Evolutionary conservation across 2,797 vertebrate species (phyloP), one percentile per base, ranked within the genome.

Genomic region (Cossypha niveicapilla): DNA sequence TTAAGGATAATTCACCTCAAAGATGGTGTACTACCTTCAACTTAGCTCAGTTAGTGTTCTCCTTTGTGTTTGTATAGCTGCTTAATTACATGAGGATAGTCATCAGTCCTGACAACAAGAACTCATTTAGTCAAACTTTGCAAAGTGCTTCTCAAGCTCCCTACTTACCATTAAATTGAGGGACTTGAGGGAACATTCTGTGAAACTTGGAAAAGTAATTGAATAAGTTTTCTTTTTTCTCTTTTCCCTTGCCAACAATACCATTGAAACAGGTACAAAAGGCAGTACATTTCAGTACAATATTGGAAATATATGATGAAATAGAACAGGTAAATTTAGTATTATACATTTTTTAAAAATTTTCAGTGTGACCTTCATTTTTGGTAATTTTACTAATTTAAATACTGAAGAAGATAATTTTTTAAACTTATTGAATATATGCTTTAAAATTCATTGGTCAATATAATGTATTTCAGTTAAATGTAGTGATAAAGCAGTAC

Each of bases 251-350:
- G 0, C 7, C 17, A 50, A 53, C 22, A 57, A 39, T 10, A 14
- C 1, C 10, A 35, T 6, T 47, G 56, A 51, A 86, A 18, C 3
- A 18, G 8, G 9, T 42, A 27, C 4, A 83, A 85, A 70, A 28
- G 2, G 3, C 32, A 35, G 28, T 28, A 7, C 6, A 12, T 57
- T 79, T 68, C 47, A 28, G 11, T 21, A 24, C 34, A 53, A 58
- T 7, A 45, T 1, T 41, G 17, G 24, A 37, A 88, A 68, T 86
- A 58, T 39, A 32, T 23, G 15, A 51, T 4, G 1, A 58, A 62
- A 39, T 24, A 28, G 2, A 56, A 24, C 9, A 44, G 2, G 14
- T 2, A 77, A 4, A 6, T 54, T 48, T 30, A 41, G 0, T 22
- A 18, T 47, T 9, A 48, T 62, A 39, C 1, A 16, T 42, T 75